Evolutionary conservation across 2,113 vertebrate genomes (phyloP).

Genomic region (Caretta caretta): DNA sequence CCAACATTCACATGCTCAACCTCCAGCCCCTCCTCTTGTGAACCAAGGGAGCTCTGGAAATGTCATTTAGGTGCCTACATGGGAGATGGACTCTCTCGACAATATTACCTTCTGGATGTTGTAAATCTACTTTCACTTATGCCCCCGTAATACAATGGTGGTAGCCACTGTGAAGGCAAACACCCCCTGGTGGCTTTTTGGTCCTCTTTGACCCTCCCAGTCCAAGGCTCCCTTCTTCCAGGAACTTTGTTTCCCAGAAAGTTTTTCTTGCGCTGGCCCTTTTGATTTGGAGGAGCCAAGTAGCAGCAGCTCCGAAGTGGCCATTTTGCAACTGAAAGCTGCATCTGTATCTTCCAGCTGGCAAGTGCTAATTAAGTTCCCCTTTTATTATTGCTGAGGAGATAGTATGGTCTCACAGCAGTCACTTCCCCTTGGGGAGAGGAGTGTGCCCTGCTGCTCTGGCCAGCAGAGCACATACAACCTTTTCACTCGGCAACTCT

Average conservation of each 20-base stretch:
- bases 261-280: slow-evolving; percentile 35
- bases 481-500: neutral
- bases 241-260: slow-evolving; percentile 3
- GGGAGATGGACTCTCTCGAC: neutral
- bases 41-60: fast-evolving
- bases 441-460: neutral
- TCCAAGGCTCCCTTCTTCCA: neutral
- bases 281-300: neutral
- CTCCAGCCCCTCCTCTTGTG: neutral
- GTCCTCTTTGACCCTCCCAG: neutral
- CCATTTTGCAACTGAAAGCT: neutral
- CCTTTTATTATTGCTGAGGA: neutral
- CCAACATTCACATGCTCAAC: neutral
- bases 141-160: neutral
- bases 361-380: slow-evolving; percentile 9
- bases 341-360: slow-evolving; percentile 1
- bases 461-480: neutral
- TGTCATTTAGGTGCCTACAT: slow-evolving; percentile 24
- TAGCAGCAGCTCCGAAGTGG: neutral
- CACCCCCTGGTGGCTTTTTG: neutral
- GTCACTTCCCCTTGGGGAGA: neutral
- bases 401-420: neutral
- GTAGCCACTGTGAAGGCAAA: neutral
- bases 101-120: neutral
- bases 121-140: neutral